phyloP scores from a whole-genome alignment of 2,797 vertebrate genomes.

The Smutsia temminckii region DNA sequence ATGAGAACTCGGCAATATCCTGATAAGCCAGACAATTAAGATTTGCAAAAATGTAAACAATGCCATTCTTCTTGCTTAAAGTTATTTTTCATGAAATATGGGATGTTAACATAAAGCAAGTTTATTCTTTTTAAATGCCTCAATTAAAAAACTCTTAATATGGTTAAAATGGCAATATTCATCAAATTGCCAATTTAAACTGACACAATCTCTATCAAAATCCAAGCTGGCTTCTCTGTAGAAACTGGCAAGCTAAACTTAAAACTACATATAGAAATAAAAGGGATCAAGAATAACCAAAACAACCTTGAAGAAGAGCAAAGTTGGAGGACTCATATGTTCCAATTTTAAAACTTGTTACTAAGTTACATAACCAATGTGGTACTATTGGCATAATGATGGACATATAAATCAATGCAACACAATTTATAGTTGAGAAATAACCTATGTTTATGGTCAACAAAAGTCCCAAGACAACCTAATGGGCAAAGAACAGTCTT shows the following conservation, averaged over 20 bases:
- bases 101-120: background rate
- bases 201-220: conserved; percentile 11
- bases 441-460: background rate
- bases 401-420: background rate
- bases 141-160: background rate
- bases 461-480: background rate
- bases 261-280: background rate
- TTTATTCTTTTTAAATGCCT: background rate
- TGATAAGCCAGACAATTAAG: background rate
- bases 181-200: background rate
- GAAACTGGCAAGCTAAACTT: background rate
- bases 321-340: background rate
- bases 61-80: background rate
- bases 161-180: background rate
- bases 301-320: background rate
- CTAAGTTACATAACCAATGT: conserved; percentile 4
- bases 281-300: background rate
- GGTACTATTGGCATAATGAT: background rate
- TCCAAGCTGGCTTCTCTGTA: background rate
- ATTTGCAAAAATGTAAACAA: background rate
- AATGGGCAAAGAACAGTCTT: background rate
- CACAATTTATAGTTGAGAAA: background rate
- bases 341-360: conserved; percentile 1
- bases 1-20: background rate
- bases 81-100: background rate